Evolutionary conservation across 2,113 vertebrate genomes (phyloP).

Genomic region (Athene cunicularia): DNA sequence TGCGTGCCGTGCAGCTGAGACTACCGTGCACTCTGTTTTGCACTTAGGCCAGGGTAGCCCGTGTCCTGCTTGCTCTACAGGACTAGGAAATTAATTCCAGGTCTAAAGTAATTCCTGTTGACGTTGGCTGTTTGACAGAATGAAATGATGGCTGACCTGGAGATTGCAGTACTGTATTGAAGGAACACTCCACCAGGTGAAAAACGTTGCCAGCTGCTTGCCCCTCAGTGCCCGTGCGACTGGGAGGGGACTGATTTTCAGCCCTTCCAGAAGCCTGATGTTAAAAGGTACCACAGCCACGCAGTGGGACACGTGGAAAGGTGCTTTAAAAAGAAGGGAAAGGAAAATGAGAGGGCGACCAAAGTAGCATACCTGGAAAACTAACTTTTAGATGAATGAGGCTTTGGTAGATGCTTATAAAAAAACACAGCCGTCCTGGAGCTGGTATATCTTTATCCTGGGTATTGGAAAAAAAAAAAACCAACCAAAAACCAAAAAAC

Average conservation of each 20-base stretch:
- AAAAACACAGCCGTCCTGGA: constrained; percentile 3
- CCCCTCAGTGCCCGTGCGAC: fast-evolving
- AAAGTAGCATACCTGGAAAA: not conserved
- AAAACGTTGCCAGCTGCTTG: not conserved
- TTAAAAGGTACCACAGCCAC: not conserved
- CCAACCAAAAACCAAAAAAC: not conserved
- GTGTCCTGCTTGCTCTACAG: not conserved
- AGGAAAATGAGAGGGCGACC: not conserved
- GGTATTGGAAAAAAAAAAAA: not conserved
- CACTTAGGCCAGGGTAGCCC: not conserved
- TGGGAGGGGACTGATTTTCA: not conserved
- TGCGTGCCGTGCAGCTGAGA: not conserved
- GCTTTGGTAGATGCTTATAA: not conserved
- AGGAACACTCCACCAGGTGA: not conserved
- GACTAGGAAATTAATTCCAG: not conserved
- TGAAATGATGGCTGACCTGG: not conserved
- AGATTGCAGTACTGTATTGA: not conserved
- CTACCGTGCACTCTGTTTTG: not conserved
- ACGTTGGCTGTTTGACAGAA: not conserved
- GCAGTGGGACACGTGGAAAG: not conserved
- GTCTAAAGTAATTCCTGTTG: not conserved
- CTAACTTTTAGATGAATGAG: not conserved
- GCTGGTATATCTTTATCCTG: constrained; percentile 2
- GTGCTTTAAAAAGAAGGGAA: not conserved
- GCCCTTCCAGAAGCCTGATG: not conserved